phyloP scores from a whole-genome alignment of 2,888 invertebrate species.

The Smittia sp. region DNA sequence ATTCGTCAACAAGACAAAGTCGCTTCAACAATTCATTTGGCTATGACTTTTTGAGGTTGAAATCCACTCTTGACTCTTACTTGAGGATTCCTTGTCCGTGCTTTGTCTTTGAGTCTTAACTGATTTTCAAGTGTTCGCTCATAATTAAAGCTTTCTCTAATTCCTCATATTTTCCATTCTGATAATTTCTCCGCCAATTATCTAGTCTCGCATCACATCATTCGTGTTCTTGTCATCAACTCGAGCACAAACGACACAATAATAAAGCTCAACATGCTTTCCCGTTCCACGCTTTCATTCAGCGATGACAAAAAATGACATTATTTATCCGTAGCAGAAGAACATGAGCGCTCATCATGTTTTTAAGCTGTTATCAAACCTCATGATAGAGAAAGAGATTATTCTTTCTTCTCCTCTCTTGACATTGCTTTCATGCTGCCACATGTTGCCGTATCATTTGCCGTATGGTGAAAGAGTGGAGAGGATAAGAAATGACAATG shows the following conservation, averaged over 20 bases:
- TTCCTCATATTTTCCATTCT: too few species aligned
- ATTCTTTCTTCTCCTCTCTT: not conserved
- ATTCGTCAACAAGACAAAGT: too few species aligned
- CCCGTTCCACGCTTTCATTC: not conserved
- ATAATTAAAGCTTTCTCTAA: too few species aligned
- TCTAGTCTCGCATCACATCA: too few species aligned
- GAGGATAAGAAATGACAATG: not conserved
- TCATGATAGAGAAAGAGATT: not conserved
- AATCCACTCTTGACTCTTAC: too few species aligned
- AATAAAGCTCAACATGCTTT: not conserved
- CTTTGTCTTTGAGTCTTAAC: too few species aligned
- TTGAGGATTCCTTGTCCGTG: too few species aligned
- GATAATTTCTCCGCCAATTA: too few species aligned
- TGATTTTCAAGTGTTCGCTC: too few species aligned
- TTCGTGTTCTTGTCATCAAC: not conserved
- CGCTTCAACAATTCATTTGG: too few species aligned
- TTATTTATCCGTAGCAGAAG: not conserved
- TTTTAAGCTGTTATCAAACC: conserved; percentile 1
- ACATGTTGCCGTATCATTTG: conserved; percentile 1
- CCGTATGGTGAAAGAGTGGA: not conserved
- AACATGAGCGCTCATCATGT: not conserved
- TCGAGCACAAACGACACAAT: not conserved
- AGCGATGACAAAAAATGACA: not conserved
- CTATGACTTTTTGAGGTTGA: too few species aligned
- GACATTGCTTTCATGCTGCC: not conserved